Percentiles rank a stretch among this genome's conserved stretches.
These are phyloP conservation scores for Karalla daura DNA, from an alignment of 2,797 vertebrate genomes.

Conservation along the genomic window DNA sequence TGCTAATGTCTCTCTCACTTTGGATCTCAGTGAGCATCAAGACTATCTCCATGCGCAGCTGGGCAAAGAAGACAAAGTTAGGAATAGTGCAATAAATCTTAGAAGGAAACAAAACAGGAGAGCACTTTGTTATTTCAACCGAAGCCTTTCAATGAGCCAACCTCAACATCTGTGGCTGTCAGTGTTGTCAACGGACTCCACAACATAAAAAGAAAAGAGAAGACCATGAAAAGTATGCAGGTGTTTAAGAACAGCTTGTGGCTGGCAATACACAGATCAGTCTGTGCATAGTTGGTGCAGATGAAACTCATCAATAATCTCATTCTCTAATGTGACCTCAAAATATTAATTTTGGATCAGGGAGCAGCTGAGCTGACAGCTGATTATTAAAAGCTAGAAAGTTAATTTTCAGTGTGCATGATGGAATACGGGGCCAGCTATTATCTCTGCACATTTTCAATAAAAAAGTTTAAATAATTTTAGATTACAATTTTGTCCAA, in stretches of 20 bases:
- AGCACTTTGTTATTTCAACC: neutral
- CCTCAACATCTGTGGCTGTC: neutral
- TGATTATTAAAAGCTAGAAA: neutral
- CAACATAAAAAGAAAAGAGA: neutral
- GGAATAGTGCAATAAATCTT: neutral
- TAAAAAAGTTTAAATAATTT: conserved; percentile 30
- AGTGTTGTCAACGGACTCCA: neutral
- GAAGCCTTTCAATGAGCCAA: neutral
- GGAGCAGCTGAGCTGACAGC: neutral
- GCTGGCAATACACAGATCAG: neutral
- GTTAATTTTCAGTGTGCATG: too few relatives aligned
- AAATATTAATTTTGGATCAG: neutral
- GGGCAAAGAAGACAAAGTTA: conserved; percentile 2
- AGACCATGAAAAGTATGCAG: neutral
- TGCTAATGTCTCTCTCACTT: conserved; percentile 52
- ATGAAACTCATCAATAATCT: neutral
- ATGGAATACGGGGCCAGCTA: neutral
- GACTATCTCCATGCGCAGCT: conserved; percentile 2
- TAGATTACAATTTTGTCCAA: conserved; percentile 2
- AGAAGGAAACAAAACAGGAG: neutral
- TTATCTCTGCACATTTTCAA: conserved; percentile 3
- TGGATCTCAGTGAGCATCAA: conserved; percentile 18
- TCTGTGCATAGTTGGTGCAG: neutral
- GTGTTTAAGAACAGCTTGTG: neutral
- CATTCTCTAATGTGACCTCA: neutral